Base-by-base conservation (phyloP, 2,113 vertebrate species). In the Hiodon alosoides region DNA sequence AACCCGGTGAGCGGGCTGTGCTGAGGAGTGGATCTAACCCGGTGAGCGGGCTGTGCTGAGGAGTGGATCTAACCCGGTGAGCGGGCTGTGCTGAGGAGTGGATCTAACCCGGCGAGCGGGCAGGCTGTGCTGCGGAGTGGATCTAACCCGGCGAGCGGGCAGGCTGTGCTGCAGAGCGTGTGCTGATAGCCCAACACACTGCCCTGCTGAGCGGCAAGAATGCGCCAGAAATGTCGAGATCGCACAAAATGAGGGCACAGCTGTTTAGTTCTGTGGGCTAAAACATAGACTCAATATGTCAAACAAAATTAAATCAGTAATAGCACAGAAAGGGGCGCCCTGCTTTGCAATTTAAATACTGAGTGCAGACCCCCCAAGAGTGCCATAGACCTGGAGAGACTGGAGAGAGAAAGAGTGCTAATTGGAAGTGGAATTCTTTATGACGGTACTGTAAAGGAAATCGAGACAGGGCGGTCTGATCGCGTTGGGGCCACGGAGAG, bases 231-330 rank as follows among this genome's bases (percentile, higher is more conserved):
- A 92, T 80, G 81, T 87, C 86, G 91, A 92, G 88, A 92, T 93
- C 90, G 92, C 86, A 87, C 79, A 85, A 85, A 81, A 81, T 86
- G 78, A 92, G 94, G 93, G 87, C 92, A 93, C 91, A 92, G 90
- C 92, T 95, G 90, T 92, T 91, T 90, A 88, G 79, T 90, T 94
- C 93, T 92, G 88, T 87, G 90, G 90, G 92, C 91, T 91, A 93
- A 91, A 93, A 91, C 90, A 92, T 85, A 94, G 86, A 93, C 92
- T 94, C 92, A 93, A 91, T 94, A 89, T 94, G 93, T 93, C 93
- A 93, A 79, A 85, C 80, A 86, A 89, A 87, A 94, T 96, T 92
- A 94, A 88, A 92, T 94, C 94, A 94, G 79, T 57, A 70, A 72
- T 74, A 82, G 81, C 82, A 76, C 83, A 61, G 76, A 85, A 81